Conservation (phyloP, 2,113 vertebrate species). For the Harpagus bidentatus region DNA sequence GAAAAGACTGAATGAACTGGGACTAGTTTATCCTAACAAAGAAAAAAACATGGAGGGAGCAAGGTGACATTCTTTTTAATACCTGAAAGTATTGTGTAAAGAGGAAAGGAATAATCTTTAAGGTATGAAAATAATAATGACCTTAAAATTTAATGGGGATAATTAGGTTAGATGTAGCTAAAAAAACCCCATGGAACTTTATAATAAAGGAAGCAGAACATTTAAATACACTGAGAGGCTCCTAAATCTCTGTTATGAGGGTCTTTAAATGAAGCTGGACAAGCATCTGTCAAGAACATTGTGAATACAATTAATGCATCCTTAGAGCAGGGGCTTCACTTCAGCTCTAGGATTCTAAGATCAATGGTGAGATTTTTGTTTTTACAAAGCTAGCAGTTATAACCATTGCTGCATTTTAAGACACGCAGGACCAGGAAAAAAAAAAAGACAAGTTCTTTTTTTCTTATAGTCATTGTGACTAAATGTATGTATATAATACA, state of each 20-base stretch:
- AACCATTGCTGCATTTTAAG: neutral
- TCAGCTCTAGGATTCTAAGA: neutral
- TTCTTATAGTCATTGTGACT: neutral
- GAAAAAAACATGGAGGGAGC: neutral
- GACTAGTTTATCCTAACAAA: neutral
- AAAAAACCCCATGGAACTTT: rapidly evolving
- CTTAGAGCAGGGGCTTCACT: neutral
- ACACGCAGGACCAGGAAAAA: neutral
- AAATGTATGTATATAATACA: neutral
- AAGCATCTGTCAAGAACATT: neutral
- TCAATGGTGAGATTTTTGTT: neutral
- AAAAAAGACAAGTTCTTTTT: neutral
- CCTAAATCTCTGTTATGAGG: neutral
- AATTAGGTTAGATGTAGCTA: neutral
- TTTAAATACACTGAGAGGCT: neutral
- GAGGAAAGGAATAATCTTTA: neutral
- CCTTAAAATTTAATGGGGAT: neutral
- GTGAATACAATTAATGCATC: neutral
- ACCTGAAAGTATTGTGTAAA: neutral
- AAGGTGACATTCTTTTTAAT: neutral
- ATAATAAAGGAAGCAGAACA: neutral
- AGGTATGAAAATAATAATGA: neutral
- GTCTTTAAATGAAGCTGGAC: neutral
- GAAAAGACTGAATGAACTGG: neutral
- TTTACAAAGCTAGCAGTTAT: neutral